phyloP scores from a whole-genome alignment of 92 coral and sea anemone genomes.

The Epizoanthus illoricatus region DNA sequence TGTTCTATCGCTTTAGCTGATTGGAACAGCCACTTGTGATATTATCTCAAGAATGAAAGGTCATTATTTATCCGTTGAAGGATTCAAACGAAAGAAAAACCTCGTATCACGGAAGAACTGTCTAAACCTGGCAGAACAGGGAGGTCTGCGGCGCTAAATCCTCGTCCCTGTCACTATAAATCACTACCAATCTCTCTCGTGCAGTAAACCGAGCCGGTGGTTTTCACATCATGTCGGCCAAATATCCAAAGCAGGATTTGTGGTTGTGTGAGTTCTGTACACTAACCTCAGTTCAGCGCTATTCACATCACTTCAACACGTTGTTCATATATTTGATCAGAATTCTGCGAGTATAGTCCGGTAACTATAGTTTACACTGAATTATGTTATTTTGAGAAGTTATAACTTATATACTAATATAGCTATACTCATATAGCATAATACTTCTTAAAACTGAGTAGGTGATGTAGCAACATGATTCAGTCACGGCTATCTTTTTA shows the following conservation, averaged over 20 bases:
- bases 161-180: background rate
- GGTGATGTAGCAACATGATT: too few species aligned
- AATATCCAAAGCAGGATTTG: slow-evolving; percentile 1
- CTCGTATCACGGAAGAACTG: background rate
- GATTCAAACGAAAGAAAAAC: slow-evolving; percentile 6
- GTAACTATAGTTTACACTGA: too few species aligned
- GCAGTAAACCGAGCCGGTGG: background rate
- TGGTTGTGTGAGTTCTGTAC: background rate
- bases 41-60: background rate
- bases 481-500: too few species aligned
- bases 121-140: background rate
- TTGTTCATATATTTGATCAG: too few species aligned
- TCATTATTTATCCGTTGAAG: slow-evolving; percentile 20
- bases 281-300: too few species aligned
- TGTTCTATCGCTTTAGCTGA: background rate
- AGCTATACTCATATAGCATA: too few species aligned
- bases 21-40: slow-evolving; percentile 1
- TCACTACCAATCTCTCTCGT: background rate
- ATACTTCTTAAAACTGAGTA: too few species aligned
- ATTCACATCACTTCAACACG: too few species aligned
- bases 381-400: too few species aligned
- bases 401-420: too few species aligned
- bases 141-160: slow-evolving; percentile 6
- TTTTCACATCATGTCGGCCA: background rate
- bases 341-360: too few species aligned